phyloP scores from a whole-genome alignment of 2,888 invertebrate genomes.

The Orthosia cruda region DNA sequence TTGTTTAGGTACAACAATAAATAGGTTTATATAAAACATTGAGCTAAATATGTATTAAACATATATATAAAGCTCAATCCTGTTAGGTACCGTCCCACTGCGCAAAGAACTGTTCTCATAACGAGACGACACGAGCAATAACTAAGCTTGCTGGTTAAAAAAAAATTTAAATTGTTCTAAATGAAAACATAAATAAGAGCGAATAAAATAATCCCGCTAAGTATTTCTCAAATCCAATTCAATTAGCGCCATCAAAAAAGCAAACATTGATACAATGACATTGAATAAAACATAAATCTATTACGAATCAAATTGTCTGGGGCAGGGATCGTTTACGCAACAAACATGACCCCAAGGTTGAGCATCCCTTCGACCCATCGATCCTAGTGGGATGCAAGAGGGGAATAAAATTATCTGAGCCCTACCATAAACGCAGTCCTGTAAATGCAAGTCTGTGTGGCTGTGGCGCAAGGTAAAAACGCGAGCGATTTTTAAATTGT shows the following conservation, averaged over 20 bases:
- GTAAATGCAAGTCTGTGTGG: slow-evolving; percentile 76
- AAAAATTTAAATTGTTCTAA: not conserved
- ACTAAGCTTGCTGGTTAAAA: too few relatives aligned
- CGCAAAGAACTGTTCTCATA: too few relatives aligned
- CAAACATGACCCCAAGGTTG: slow-evolving; percentile 83
- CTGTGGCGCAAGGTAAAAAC: slow-evolving; percentile 70
- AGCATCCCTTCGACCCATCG: slow-evolving; percentile 81
- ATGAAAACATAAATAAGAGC: not conserved
- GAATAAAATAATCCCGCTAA: not conserved
- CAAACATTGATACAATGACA: slow-evolving; percentile 77
- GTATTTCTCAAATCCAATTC: slow-evolving; percentile 46
- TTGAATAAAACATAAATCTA: slow-evolving; percentile 84
- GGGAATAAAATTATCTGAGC: slow-evolving; percentile 88
- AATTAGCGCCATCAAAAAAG: slow-evolving; percentile 63
- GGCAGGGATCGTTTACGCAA: slow-evolving; percentile 86
- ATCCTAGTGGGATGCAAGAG: slow-evolving; percentile 77
- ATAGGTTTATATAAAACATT: too few relatives aligned
- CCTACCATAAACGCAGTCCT: slow-evolving; percentile 78
- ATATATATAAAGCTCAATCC: too few relatives aligned
- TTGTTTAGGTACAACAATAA: not conserved
- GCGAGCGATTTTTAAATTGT: not conserved
- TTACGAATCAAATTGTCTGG: slow-evolving; percentile 86
- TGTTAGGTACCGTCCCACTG: too few relatives aligned
- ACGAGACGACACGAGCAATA: too few relatives aligned
- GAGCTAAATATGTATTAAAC: too few relatives aligned